A percentile compares a stretch with the other conserved stretches of the same genome.
Conservation (phyloP, 2,797 vertebrate genomes). For the Novumbra hubbsi region DNA sequence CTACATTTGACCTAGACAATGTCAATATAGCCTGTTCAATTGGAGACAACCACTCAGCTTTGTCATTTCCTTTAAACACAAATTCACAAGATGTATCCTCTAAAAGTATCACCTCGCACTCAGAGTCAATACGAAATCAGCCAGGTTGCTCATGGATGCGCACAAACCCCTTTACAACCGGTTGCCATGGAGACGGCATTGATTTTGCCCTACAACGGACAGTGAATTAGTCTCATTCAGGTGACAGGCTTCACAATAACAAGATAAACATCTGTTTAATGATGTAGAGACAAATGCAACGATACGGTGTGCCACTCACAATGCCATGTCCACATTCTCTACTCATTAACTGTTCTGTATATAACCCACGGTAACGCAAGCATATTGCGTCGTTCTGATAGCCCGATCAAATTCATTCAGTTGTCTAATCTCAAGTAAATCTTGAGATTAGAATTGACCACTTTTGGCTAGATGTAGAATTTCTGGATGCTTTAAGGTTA, state of each 20-base stretch:
- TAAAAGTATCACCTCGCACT: not conserved
- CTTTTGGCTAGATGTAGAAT: too few species aligned
- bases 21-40: not conserved
- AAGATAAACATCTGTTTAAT: not conserved
- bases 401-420: too few species aligned
- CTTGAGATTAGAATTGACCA: too few species aligned
- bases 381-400: too few species aligned
- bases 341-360: not conserved
- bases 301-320: not conserved
- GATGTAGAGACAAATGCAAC: not conserved
- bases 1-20: not conserved
- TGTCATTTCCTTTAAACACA: not conserved
- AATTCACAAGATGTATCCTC: not conserved
- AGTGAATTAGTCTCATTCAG: slow-evolving; percentile 14
- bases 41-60: not conserved
- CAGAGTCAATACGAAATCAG: slow-evolving; percentile 4
- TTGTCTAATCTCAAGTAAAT: too few species aligned
- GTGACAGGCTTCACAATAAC: not conserved
- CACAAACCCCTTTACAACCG: slow-evolving; percentile 13
- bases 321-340: not conserved
- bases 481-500: not conserved
- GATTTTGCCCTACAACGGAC: slow-evolving; percentile 6
- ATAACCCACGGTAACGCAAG: too few species aligned
- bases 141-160: not conserved
- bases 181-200: slow-evolving; percentile 25